Evolutionary conservation across 2,888 invertebrate species (phyloP).

Genomic region (Mallateleia sp.): DNA sequence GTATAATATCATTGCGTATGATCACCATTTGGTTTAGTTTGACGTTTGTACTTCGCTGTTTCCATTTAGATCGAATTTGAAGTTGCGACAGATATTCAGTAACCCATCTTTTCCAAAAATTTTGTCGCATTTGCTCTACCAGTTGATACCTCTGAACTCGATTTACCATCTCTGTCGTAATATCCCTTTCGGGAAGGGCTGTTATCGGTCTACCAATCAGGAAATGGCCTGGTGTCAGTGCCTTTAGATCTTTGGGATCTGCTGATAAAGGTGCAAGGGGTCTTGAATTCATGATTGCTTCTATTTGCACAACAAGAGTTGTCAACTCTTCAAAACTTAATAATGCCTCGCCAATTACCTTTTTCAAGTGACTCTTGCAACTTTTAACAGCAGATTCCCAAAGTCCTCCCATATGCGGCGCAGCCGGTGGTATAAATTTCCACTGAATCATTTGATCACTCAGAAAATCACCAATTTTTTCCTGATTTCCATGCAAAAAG

Average conservation of each 20-base stretch:
- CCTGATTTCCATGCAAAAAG: not conserved
- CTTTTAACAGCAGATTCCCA: constrained; percentile 84
- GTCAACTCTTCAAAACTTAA: constrained; percentile 73
- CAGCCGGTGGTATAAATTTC: constrained; percentile 82
- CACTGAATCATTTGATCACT: constrained; percentile 57
- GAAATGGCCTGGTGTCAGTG: not conserved
- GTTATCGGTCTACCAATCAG: constrained; percentile 3
- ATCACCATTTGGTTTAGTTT: too few relatives aligned
- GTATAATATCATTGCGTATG: too few relatives aligned
- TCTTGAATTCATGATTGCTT: constrained; percentile 48
- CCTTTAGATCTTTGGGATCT: not conserved
- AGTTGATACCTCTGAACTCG: too few relatives aligned
- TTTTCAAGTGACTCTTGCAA: constrained; percentile 81
- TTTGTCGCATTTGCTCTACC: too few relatives aligned
- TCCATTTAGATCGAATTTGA: too few relatives aligned
- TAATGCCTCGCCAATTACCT: constrained; percentile 69
- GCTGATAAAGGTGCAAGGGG: not conserved
- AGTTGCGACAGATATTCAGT: too few relatives aligned
- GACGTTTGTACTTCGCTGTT: too few relatives aligned
- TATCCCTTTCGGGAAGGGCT: constrained; percentile 3
- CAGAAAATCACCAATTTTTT: not conserved
- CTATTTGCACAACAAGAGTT: constrained; percentile 73
- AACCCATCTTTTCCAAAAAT: too few relatives aligned
- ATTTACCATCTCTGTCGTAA: too few relatives aligned
- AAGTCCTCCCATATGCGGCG: constrained; percentile 83